A percentile compares a stretch with the other conserved stretches of the same genome.
Conservation (phyloP, 37 sponge, comb jelly and placozoan genomes). For the Spongilla lacustris region DNA sequence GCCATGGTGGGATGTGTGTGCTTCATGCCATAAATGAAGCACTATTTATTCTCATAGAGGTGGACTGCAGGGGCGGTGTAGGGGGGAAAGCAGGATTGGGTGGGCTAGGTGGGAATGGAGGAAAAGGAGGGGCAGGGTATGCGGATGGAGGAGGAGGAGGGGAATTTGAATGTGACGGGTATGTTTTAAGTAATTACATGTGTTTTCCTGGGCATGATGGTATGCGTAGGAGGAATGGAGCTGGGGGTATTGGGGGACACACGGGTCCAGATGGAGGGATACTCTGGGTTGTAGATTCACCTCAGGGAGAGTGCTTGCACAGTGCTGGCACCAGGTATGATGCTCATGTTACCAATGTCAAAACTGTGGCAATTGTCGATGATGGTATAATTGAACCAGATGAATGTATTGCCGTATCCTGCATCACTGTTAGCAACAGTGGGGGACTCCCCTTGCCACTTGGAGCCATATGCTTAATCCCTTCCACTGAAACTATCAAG, state of each 20-base stretch:
- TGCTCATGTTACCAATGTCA: slow-evolving; percentile 41
- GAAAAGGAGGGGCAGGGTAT: slow-evolving; percentile 54
- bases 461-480: slow-evolving; percentile 57
- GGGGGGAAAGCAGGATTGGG: slow-evolving; percentile 63
- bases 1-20: slow-evolving; percentile 55
- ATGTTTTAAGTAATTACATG: slow-evolving; percentile 12
- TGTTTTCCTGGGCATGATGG: slow-evolving; percentile 35
- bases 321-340: slow-evolving; percentile 69
- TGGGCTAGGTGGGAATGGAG: slow-evolving; percentile 70
- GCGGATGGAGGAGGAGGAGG: slow-evolving; percentile 50
- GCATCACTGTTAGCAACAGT: slow-evolving; percentile 47
- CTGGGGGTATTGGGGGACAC: slow-evolving; percentile 43
- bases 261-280: slow-evolving; percentile 61
- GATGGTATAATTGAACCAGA: slow-evolving; percentile 89
- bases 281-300: slow-evolving; percentile 57
- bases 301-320: slow-evolving; percentile 46
- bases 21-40: slow-evolving; percentile 45
- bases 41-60: slow-evolving; percentile 67
- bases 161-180: slow-evolving; percentile 35
- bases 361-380: slow-evolving; percentile 67
- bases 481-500: slow-evolving; percentile 65
- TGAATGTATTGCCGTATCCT: slow-evolving; percentile 65
- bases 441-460: slow-evolving; percentile 76
- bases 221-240: slow-evolving; percentile 29
- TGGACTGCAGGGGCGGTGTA: slow-evolving; percentile 60